Evolutionary conservation across 2,888 invertebrate species (phyloP), one percentile per base, ranked within the genome.

Genomic region (Oligia strigilis): DNA sequence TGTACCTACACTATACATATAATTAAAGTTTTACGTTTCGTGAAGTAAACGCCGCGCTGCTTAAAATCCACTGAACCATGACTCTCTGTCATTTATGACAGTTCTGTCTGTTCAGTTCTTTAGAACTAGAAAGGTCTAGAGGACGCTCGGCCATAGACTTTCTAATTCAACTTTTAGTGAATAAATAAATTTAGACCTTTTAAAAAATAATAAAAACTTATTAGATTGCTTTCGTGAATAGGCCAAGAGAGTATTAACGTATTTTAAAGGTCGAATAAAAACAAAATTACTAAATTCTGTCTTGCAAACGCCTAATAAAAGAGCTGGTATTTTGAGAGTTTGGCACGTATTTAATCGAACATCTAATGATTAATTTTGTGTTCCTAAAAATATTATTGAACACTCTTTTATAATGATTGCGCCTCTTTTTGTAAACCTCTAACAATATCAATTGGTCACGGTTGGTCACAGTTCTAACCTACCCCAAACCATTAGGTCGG

Each of bases 21-120:
- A 64, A 74, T n/a, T 46, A 43, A 13, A n/a, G 29, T 29, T 29
- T 29, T 77, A 40, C 14, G 36, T n/a, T 65, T 75, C 58, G 43
- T 77, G 66, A 71, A 36, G 73, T 72, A 69, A 76, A 72, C 19
- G n/a, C n/a, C 14, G 19, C 19, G n/a, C n/a, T 13, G 19, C 49
- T 75, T 62, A 23, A 72, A 69, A 58, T 72, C 36, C 64, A 65
- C 23, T 52, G 29, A 46, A 75, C 74, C 52, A 62, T 65, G 64
- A 72, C 60, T 60, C 11, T n/a, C 13, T 43, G 3, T 49, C 23
- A 62, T 62, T 40, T 40, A 40, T 40, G 40, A 40, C 40, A 40
- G 40, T 40, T 40, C 4, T 40, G 40, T 5, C 40, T 40, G 4
- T 40, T 40, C 40, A 40, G 40, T 40, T 40, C 40, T 40, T 40